phyloP scores from a whole-genome alignment of 2,113 vertebrate species.

The Zosterops hypoxanthus region DNA sequence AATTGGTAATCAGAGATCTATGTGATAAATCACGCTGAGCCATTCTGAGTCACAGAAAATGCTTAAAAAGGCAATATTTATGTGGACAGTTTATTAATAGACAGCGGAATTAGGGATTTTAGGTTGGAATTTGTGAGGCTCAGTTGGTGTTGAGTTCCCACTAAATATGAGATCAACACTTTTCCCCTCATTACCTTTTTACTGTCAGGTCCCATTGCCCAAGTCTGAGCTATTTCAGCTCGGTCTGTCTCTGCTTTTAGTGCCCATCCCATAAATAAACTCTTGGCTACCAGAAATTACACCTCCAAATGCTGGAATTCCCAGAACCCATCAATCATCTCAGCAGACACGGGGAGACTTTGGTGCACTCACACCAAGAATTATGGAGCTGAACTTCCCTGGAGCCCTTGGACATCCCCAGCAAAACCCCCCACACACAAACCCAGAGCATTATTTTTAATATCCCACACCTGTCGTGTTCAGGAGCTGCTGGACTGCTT shows the following conservation, averaged over 20 bases:
- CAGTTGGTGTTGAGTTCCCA: background rate
- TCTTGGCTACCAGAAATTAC: background rate
- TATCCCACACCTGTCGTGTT: accelerated
- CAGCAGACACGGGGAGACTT: background rate
- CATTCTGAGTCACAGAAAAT: background rate
- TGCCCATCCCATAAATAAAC: background rate
- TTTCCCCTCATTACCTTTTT: background rate
- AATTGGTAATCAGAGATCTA: background rate
- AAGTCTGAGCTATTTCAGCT: background rate
- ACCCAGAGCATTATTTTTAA: background rate
- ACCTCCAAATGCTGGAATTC: background rate
- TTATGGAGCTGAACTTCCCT: background rate
- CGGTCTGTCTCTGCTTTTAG: background rate
- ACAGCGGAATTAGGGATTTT: accelerated
- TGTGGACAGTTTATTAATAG: background rate
- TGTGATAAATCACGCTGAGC: background rate
- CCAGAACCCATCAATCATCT: background rate
- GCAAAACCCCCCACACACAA: accelerated
- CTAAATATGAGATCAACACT: background rate
- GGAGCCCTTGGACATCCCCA: background rate
- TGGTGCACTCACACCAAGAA: background rate
- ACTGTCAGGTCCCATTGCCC: background rate
- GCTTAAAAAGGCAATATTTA: background rate
- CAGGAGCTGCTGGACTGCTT: background rate
- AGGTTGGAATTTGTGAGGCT: background rate